Evolutionary conservation across 2,113 vertebrate species (phyloP).

Genomic region (Callocephalon fimbriatum): DNA sequence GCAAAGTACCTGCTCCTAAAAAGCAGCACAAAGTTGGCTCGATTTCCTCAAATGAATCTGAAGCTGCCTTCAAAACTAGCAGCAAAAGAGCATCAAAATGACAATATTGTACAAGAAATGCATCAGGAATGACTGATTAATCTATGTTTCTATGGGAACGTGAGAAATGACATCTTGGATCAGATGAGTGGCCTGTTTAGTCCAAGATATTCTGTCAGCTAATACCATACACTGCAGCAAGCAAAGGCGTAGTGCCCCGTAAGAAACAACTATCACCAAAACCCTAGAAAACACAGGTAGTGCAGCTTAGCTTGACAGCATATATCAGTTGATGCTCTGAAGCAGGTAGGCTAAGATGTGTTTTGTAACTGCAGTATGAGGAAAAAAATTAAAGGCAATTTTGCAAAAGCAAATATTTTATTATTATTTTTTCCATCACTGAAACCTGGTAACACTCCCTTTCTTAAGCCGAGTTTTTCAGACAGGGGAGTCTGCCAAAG

Average conservation of each 20-base stretch:
- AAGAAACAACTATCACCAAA: background rate
- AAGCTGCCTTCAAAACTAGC: conserved; percentile 61
- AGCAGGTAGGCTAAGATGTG: background rate
- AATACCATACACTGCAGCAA: background rate
- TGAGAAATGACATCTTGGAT: conserved; percentile 65
- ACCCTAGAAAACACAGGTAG: background rate
- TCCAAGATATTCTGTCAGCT: conserved; percentile 48
- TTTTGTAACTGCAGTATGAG: background rate
- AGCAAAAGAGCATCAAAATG: conserved; percentile 71
- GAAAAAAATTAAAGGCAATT: background rate
- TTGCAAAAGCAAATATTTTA: conserved; percentile 3
- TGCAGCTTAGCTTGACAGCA: background rate
- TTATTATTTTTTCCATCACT: background rate
- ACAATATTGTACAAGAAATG: conserved; percentile 69
- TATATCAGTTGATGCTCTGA: background rate
- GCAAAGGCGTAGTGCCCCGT: background rate
- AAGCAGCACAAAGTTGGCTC: conserved; percentile 37
- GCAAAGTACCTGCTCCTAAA: conserved; percentile 55
- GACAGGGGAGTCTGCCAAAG: conserved; percentile 23
- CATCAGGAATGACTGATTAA: conserved; percentile 64
- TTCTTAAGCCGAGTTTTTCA: conserved; percentile 42
- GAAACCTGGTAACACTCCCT: background rate
- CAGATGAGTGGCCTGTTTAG: conserved; percentile 41
- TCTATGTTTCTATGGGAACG: conserved; percentile 69
- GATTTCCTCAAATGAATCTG: background rate